Percentiles rank a stretch among this genome's conserved stretches.
Conservation (phyloP, 2,888 invertebrate species). For the Pediacus dermestoides region DNA sequence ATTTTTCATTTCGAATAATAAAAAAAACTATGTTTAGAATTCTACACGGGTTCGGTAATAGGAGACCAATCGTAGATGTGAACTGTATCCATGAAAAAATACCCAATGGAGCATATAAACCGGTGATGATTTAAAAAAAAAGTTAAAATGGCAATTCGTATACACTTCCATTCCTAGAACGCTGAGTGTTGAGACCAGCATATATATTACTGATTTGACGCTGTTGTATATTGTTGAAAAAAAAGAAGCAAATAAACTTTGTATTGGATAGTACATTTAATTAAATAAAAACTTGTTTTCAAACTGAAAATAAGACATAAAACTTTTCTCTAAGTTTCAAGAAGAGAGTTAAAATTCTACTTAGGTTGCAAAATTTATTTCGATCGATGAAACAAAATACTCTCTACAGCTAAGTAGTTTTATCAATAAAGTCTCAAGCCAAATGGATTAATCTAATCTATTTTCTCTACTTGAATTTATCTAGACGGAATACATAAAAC, state of each 20-base stretch:
- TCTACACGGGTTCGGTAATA: slow-evolving; percentile 15
- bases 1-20: too few relatives aligned
- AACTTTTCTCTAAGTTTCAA: slow-evolving; percentile 6
- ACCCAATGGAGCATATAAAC: slow-evolving; percentile 16
- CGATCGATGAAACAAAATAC: slow-evolving; percentile 23
- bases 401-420: slow-evolving; percentile 27
- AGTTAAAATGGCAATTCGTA: slow-evolving; percentile 19
- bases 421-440: slow-evolving; percentile 32
- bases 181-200: slow-evolving; percentile 16
- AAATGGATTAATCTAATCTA: slow-evolving; percentile 34
- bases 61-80: slow-evolving; percentile 16
- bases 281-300: too few relatives aligned
- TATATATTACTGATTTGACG: slow-evolving; percentile 20
- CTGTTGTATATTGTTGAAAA: too few relatives aligned
- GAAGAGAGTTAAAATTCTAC: slow-evolving; percentile 20
- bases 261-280: too few relatives aligned
- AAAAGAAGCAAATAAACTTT: slow-evolving; percentile 17
- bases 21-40: too few relatives aligned
- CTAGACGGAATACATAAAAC: not conserved
- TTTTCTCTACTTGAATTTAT: slow-evolving; percentile 17
- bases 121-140: slow-evolving; percentile 15
- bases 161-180: slow-evolving; percentile 17
- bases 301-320: not conserved
- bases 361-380: slow-evolving; percentile 22
- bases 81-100: slow-evolving; percentile 16